A percentile compares a stretch with the other conserved stretches of the same genome.
Evolutionary conservation across 64 coral and sea anemone genomes (phyloP).

Genomic region (Hydrozoanthus tunicans): DNA sequence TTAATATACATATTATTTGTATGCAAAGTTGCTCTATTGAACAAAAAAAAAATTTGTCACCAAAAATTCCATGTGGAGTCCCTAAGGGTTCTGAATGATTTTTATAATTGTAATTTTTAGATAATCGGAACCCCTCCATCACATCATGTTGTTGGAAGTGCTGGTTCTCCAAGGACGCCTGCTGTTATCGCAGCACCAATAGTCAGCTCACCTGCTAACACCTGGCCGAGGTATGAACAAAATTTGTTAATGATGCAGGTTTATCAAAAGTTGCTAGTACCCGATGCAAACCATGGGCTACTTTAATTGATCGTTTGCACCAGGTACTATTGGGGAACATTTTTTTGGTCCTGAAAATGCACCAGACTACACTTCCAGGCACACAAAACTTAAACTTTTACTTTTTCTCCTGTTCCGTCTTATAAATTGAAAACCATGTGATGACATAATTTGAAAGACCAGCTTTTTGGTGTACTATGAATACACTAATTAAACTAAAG

Average conservation of each 20-base stretch:
- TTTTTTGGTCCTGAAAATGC: too few species aligned
- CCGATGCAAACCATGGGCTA: not conserved
- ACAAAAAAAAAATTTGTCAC: too few species aligned
- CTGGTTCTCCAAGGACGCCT: conserved; percentile 78
- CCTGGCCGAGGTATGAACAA: conserved; percentile 88
- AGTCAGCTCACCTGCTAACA: conserved; percentile 64
- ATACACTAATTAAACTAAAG: too few species aligned
- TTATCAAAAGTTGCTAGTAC: not conserved
- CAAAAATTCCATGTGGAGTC: not conserved
- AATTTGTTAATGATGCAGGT: not conserved
- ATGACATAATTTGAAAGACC: too few species aligned
- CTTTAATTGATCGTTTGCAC: not conserved
- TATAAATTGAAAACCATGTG: too few species aligned
- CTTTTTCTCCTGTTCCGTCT: too few species aligned
- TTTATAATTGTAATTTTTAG: conserved; percentile 32
- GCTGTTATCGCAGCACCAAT: conserved; percentile 86
- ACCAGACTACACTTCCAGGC: too few species aligned
- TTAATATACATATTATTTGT: too few species aligned
- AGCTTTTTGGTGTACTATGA: too few species aligned
- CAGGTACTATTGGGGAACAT: too few species aligned
- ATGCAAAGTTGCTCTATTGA: too few species aligned
- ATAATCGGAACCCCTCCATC: conserved; percentile 80
- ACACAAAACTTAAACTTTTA: too few species aligned
- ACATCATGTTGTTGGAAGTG: conserved; percentile 74
- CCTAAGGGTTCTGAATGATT: not conserved